Evolutionary conservation across 2,888 invertebrate species (phyloP), one percentile per base, ranked within the genome.

Genomic region (Amblyteles armatorius): DNA sequence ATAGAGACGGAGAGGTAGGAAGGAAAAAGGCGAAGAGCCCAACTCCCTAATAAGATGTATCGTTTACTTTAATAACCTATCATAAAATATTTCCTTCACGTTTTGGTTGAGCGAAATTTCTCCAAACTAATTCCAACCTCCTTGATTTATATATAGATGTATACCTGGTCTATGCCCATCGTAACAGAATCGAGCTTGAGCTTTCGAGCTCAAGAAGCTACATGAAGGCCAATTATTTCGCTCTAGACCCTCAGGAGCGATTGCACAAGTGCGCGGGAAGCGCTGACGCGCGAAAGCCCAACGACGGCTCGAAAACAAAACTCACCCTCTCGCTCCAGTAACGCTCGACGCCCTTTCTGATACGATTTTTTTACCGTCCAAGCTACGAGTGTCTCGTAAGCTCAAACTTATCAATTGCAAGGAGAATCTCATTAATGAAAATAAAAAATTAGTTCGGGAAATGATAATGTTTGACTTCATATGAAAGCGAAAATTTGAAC

Each of bases 1-100:
- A 26, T 50, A 63, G 65, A n/a, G 63, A 85, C 69, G 85, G 74
- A 84, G 77, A 77, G 87, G 85, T 40, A 67, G 57, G 78, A 63
- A 26, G 57, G 22, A 80, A 80, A 68, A 50, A 78, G 71, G 74
- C 29, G 74, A 83, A 71, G 78, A 85, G 88, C 76, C 60, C 60
- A 77, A 60, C 82, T 22, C 50, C 77, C 88, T 89, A 89, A 88
- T 89, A 91, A 91, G 91, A 91, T 91, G 91, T 92, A 92, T 92
- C 92, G 91, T 91, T 92, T 93, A 93, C 93, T 93, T 93, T 93
- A 93, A 93, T 93, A 93, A 93, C 90, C 91, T 91, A 90, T 92
- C 90, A 88, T 57, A 91, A 90, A 90, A 89, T 90, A 89, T 90
- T 88, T 89, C 84, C 80, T 72, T 73, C 48, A 13, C 63, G 36